Evolutionary conservation across 2,113 vertebrate species (phyloP).

Genomic region (Petrocephalus microphthalmus): DNA sequence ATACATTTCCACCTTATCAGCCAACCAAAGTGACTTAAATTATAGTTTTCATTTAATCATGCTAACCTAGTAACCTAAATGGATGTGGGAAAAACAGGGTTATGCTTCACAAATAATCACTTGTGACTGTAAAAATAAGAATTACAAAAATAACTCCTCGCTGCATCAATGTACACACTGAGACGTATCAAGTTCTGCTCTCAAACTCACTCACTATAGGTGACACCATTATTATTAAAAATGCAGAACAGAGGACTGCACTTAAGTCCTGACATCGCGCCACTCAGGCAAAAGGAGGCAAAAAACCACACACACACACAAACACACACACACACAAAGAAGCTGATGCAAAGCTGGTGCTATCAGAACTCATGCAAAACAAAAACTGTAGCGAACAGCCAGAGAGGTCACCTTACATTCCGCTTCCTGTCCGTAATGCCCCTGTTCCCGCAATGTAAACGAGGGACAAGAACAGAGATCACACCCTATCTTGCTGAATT

Average conservation of each 20-base stretch:
- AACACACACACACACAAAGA: background rate
- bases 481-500: background rate
- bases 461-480: background rate
- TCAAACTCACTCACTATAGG: background rate
- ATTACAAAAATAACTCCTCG: background rate
- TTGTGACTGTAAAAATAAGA: background rate
- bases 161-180: background rate
- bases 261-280: background rate
- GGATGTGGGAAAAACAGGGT: background rate
- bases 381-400: background rate
- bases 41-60: background rate
- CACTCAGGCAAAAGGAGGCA: background rate
- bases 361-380: background rate
- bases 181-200: constrained; percentile 11
- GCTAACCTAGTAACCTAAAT: background rate
- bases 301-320: background rate
- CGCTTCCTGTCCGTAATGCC: background rate
- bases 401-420: background rate
- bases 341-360: background rate
- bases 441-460: background rate
- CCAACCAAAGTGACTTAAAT: background rate
- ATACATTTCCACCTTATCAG: background rate
- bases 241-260: background rate
- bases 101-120: background rate
- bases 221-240: background rate